These are phyloP conservation scores for Tanytarsus gracilentus DNA, from an alignment of 2,888 invertebrate species.

Conservation along the genomic window DNA sequence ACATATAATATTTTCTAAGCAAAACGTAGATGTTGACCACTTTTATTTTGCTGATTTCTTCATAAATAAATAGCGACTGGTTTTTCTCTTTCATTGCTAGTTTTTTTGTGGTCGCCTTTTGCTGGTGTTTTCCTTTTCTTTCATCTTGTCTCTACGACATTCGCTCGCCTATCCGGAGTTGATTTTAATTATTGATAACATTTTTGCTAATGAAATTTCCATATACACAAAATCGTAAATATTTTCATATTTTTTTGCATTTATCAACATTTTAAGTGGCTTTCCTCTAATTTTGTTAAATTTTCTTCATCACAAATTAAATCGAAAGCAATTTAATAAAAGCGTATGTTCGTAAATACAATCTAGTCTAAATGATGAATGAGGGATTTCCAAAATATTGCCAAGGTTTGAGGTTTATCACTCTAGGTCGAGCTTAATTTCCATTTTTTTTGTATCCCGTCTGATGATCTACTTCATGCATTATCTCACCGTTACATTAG, in stretches of 20 bases:
- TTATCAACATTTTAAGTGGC: too few species aligned
- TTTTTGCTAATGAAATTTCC: slow-evolving; percentile 14
- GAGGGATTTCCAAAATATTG: too few species aligned
- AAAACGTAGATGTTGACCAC: slow-evolving; percentile 11
- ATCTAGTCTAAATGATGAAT: too few species aligned
- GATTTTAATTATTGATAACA: slow-evolving; percentile 27
- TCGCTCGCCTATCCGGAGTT: background rate
- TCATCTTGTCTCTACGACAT: background rate
- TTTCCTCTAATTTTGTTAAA: too few species aligned
- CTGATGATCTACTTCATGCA: background rate
- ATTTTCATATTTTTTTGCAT: too few species aligned
- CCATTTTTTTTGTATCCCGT: background rate
- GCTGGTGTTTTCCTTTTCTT: background rate
- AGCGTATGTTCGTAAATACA: too few species aligned
- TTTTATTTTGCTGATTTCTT: slow-evolving; percentile 4
- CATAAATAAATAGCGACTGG: slow-evolving; percentile 22
- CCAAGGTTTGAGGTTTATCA: too few species aligned
- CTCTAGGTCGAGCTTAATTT: too few species aligned
- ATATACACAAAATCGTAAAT: background rate
- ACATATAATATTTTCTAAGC: background rate
- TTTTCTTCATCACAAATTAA: too few species aligned
- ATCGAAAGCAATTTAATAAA: too few species aligned
- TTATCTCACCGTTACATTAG: slow-evolving; percentile 7
- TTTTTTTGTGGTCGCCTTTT: slow-evolving; percentile 15
- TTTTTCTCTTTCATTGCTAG: too few species aligned